Evolutionary conservation across 2,113 vertebrate genomes (phyloP).

Genomic region (Scomber japonicus): DNA sequence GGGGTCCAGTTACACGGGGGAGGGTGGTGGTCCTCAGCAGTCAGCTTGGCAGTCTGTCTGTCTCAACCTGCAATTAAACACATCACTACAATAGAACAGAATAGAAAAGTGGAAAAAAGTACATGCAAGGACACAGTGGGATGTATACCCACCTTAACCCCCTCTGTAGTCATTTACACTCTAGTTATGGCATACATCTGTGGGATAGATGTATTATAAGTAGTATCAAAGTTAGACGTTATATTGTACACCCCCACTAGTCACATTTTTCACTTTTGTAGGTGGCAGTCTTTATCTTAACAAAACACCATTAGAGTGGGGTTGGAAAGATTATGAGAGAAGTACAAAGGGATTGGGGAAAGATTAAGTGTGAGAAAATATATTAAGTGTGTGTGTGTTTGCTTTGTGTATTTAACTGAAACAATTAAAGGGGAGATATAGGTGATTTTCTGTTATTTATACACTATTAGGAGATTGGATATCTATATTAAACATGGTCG

Average conservation of each 20-base stretch:
- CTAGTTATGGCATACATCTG: no score
- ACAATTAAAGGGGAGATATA: no score
- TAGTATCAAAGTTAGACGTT: no score
- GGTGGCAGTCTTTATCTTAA: no score
- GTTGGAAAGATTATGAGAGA: conserved; percentile 30
- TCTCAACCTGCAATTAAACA: conserved; percentile 17
- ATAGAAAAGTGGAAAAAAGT: not conserved
- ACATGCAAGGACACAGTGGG: not conserved
- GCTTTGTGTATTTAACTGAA: not conserved
- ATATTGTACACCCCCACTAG: no score
- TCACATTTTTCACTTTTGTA: no score
- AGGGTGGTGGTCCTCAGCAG: conserved; percentile 43
- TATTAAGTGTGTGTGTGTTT: not conserved
- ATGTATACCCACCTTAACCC: not conserved
- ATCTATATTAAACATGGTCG: no score
- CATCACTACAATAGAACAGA: not conserved
- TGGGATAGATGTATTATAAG: not conserved
- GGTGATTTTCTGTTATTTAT: no score
- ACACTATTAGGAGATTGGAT: no score
- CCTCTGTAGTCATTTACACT: not conserved
- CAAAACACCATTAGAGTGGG: conserved; percentile 14
- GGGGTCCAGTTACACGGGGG: conserved; percentile 71
- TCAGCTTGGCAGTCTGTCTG: conserved; percentile 16
- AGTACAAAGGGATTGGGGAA: not conserved
- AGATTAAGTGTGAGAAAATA: not conserved